Base-by-base conservation (phyloP, 2,797 vertebrate species). In the Pseudochirops cupreus region DNA sequence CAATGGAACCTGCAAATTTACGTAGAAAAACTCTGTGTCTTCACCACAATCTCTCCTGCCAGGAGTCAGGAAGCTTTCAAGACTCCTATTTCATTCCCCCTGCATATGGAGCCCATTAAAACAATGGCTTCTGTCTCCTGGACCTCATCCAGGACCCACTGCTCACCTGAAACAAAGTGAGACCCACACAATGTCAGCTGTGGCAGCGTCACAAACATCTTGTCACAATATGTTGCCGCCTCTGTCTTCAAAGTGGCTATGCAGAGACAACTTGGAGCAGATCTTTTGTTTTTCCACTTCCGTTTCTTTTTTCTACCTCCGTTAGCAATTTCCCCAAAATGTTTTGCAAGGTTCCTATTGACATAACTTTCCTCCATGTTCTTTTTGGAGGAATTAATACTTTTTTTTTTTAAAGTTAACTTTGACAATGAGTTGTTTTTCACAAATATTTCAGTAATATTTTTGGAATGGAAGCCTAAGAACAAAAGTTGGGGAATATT, bases 81-180 rank as follows among this genome's bases (percentile, higher is more conserved):
- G 56, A 53, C n/a, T 92, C 82, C 56, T 57, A 91, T 89, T 89
- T 92, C 94, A 94, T 90, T 91, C 31, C 18, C 59, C 5, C 2
- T 62, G 93, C 46, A 55, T 58, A 87, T n/a, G 13, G 82, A 94
- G 91, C 39, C 55, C 90, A 58, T 91, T 53, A 54, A 62, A 94
- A 94, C 53, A 94, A 91, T 18, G 0, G 0, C 93, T 92, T 52
- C 0, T 0, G 33, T 90, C 91, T 87, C 56, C 46, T 91, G 59
- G n/a, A 53, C 46, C 97, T 82, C 54, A 91, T 93, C 26, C 53
- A 53, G 53, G 33, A 92, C 89, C 91, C 59, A 50, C 29, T 13
- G 33, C 24, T 95, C 93, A 57, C 56, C 91, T 56, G 26, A 10
- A 59, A 58, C 91, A 92, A 92, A 95, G 74, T 29, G 28, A 90